Conservation (phyloP, 2,113 vertebrate species). For the Heloderma charlesbogerti region DNA sequence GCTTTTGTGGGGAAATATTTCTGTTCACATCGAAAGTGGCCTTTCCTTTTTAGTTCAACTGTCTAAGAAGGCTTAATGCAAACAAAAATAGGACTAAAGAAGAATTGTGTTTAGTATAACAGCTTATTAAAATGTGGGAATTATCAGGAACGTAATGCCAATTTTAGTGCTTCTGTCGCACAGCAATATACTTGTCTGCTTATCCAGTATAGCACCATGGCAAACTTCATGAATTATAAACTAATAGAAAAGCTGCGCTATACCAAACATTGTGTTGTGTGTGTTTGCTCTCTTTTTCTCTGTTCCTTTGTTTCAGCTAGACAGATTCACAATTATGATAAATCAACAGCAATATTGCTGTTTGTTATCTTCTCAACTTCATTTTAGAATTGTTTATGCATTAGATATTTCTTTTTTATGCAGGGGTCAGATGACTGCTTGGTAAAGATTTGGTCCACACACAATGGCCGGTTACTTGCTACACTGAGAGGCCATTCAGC, state of each 20-base stretch:
- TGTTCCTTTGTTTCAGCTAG: neutral
- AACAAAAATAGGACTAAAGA: neutral
- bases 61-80: neutral
- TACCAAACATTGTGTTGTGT: neutral
- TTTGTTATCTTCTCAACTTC: neutral
- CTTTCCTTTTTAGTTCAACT: neutral
- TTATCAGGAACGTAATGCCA: neutral
- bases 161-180: neutral
- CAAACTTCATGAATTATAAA: neutral
- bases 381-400: neutral
- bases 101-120: neutral
- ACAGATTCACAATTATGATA: neutral
- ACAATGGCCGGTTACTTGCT: conserved; percentile 92
- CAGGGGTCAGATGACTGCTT: conserved; percentile 98
- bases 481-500: conserved; percentile 95
- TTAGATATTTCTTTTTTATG: neutral
- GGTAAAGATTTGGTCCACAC: conserved; percentile 98
- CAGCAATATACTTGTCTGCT: neutral
- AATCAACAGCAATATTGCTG: neutral
- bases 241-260: neutral
- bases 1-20: neutral
- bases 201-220: neutral
- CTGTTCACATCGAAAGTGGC: neutral
- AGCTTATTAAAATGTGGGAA: neutral
- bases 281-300: neutral